Evolutionary conservation across 2,888 invertebrate genomes (phyloP).

Genomic region (Acanthosepion pharaonis): DNA sequence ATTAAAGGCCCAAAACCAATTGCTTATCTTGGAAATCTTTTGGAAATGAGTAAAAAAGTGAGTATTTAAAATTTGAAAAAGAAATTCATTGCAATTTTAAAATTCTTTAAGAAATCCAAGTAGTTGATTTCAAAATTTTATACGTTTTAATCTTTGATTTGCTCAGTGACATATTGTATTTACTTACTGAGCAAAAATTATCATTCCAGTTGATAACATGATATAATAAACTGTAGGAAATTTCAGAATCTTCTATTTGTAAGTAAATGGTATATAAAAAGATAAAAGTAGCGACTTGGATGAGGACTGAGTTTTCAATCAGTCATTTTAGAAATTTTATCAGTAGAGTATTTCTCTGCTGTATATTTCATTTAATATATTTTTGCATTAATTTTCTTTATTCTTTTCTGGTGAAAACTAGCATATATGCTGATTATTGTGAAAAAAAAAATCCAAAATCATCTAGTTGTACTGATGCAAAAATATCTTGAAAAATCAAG

Average conservation of each 20-base stretch:
- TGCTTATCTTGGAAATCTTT: not conserved
- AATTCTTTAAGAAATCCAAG: not conserved
- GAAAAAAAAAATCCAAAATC: not conserved
- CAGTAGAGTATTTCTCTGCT: not conserved
- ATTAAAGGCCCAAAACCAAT: not conserved
- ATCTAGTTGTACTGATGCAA: not conserved
- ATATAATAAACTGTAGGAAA: too few relatives aligned
- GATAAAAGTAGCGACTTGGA: too few relatives aligned
- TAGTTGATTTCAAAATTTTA: too few relatives aligned
- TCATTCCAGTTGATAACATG: too few relatives aligned
- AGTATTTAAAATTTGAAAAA: not conserved
- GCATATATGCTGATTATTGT: not conserved
- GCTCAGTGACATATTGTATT: too few relatives aligned
- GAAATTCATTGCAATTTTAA: not conserved
- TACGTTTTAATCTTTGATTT: too few relatives aligned
- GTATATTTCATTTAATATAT: not conserved
- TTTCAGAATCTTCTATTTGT: too few relatives aligned
- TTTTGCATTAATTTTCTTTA: not conserved
- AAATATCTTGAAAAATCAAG: not conserved
- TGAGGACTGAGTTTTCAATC: too few relatives aligned
- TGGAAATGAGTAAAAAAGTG: not conserved
- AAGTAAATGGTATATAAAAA: too few relatives aligned
- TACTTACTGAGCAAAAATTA: too few relatives aligned
- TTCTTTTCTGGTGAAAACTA: too few relatives aligned
- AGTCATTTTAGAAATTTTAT: too few relatives aligned